Conservation (phyloP, 2,797 vertebrate genomes). For the Tokudaia muenninki region DNA sequence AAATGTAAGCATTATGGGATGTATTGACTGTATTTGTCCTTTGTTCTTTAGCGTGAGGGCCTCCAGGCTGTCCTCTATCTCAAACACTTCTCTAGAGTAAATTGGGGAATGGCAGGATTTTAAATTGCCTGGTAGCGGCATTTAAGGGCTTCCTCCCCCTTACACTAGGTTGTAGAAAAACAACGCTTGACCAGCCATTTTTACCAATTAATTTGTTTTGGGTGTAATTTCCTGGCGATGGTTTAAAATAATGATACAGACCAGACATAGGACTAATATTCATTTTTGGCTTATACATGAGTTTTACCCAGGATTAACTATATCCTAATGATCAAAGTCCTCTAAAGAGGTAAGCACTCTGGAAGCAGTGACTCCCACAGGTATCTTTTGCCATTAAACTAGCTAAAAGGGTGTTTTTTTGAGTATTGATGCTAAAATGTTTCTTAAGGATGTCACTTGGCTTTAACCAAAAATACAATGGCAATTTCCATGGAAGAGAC, state of each 20-base stretch:
- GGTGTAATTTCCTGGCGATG: slow-evolving; percentile 68
- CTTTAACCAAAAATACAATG: slow-evolving; percentile 76
- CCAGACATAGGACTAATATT: slow-evolving; percentile 68
- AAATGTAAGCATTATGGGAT: slow-evolving; percentile 90
- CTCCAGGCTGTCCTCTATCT: slow-evolving; percentile 65
- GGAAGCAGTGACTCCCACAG: slow-evolving; percentile 64
- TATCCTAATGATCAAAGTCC: slow-evolving; percentile 47
- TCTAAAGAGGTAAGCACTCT: slow-evolving; percentile 61
- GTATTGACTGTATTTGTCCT: slow-evolving; percentile 88
- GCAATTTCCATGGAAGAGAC: slow-evolving; percentile 66
- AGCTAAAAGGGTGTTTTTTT: not conserved
- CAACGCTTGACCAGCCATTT: slow-evolving; percentile 39
- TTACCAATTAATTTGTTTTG: slow-evolving; percentile 48
- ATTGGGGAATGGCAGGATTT: slow-evolving; percentile 52
- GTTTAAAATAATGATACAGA: slow-evolving; percentile 80
- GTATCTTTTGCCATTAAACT: slow-evolving; percentile 41
- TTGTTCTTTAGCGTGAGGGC: slow-evolving; percentile 83
- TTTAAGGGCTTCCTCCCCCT: slow-evolving; percentile 56
- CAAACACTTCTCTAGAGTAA: slow-evolving; percentile 32
- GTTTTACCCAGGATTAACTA: slow-evolving; percentile 73
- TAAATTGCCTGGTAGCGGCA: slow-evolving; percentile 50
- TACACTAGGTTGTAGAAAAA: slow-evolving; percentile 55
- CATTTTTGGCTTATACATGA: slow-evolving; percentile 75
- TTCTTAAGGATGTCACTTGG: slow-evolving; percentile 13
- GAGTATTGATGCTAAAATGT: slow-evolving; percentile 40